Percentiles rank a stretch among this genome's conserved stretches.
Evolutionary conservation across 2,797 vertebrate species (phyloP).

Genomic region (Acanthurus tractus): DNA sequence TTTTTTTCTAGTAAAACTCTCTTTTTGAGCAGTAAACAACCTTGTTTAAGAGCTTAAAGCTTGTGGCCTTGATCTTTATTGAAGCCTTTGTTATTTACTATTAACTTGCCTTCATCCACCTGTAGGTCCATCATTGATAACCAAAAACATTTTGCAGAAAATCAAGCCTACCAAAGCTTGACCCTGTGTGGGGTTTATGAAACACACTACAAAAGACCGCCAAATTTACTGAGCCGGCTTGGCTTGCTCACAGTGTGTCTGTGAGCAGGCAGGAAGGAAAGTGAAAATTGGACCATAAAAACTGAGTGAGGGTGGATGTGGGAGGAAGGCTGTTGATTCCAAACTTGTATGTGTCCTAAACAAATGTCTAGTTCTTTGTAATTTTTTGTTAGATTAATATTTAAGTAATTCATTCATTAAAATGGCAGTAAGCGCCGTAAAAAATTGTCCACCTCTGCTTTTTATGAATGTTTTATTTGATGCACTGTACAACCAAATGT

Average conservation of each 20-base stretch:
- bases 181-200: conserved; percentile 54
- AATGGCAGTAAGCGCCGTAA: conserved; percentile 50
- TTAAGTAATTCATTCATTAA: conserved; percentile 74
- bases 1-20: conserved; percentile 7
- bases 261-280: conserved; percentile 44
- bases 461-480: conserved; percentile 35
- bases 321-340: conserved; percentile 43
- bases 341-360: conserved; percentile 26
- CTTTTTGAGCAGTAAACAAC: conserved; percentile 17
- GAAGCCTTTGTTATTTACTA: conserved; percentile 41
- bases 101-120: conserved; percentile 12
- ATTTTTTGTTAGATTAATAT: conserved; percentile 65
- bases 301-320: conserved; percentile 43
- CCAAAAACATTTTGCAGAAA: conserved; percentile 44
- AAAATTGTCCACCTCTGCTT: conserved; percentile 33
- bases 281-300: conserved; percentile 46
- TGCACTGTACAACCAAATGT: conserved; percentile 42
- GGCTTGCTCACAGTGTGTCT: conserved; percentile 31
- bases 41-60: conserved; percentile 33
- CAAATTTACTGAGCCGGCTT: conserved; percentile 37
- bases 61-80: conserved; percentile 53
- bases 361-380: conserved; percentile 50
- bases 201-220: conserved; percentile 36
- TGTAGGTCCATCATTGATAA: conserved; percentile 24
- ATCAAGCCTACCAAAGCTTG: conserved; percentile 31